phyloP scores from a whole-genome alignment of 2,113 vertebrate genomes.

The Candoia aspera region DNA sequence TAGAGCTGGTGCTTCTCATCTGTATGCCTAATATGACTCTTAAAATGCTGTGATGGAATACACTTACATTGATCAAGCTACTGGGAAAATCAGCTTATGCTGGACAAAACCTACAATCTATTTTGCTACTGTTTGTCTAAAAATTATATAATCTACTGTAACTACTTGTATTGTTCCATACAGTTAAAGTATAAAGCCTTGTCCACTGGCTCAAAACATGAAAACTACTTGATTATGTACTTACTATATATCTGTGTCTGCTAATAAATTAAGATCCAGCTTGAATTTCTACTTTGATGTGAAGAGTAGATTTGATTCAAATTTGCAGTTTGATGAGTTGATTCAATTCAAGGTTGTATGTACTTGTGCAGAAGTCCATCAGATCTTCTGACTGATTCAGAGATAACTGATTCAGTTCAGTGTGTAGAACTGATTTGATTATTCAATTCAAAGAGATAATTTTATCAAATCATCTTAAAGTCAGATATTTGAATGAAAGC shows the following conservation, averaged over 20 bases:
- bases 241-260: background rate
- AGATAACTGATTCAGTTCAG: background rate
- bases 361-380: background rate
- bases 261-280: background rate
- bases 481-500: background rate
- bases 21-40: background rate
- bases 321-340: background rate
- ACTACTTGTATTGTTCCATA: slow-evolving; percentile 9
- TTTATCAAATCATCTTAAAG: background rate
- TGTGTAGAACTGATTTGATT: background rate
- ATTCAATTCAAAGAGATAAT: background rate
- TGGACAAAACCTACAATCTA: background rate
- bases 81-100: background rate
- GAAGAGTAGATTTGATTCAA: background rate
- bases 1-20: background rate
- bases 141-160: background rate
- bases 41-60: background rate
- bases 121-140: background rate
- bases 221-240: slow-evolving; percentile 10
- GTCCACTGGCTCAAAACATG: background rate
- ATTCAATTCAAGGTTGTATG: background rate
- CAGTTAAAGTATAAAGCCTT: slow-evolving; percentile 1
- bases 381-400: background rate
- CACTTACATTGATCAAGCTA: background rate
- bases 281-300: background rate